Evolutionary conservation across 2,888 invertebrate species (phyloP).

Genomic region (Pachymerium ferrugineum): DNA sequence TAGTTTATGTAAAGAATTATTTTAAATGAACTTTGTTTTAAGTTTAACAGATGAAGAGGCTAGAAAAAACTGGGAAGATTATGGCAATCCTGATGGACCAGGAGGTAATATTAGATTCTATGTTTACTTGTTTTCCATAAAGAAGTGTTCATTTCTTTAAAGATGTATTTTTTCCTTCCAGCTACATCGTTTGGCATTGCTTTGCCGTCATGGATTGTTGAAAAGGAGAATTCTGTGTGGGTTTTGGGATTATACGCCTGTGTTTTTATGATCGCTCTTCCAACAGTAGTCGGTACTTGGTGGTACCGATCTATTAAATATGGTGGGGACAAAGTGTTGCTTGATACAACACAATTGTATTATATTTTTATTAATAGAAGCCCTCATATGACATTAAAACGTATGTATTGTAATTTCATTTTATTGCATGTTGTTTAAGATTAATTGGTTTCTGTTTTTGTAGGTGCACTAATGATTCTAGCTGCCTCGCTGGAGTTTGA

Average conservation of each 20-base stretch:
- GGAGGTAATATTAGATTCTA: too few species aligned
- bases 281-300: constrained; percentile 70
- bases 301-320: constrained; percentile 98
- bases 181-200: constrained; percentile 99
- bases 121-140: too few species aligned
- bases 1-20: neutral
- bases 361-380: constrained; percentile 94
- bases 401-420: constrained; percentile 49
- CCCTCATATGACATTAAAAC: constrained; percentile 87
- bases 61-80: constrained; percentile 95
- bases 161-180: constrained; percentile 41
- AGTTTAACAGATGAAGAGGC: constrained; percentile 91
- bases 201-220: constrained; percentile 98
- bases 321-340: constrained; percentile 88
- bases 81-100: constrained; percentile 99
- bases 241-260: constrained; percentile 86
- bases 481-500: constrained; percentile 96
- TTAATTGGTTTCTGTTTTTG: constrained; percentile 35
- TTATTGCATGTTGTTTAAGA: neutral
- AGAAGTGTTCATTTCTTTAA: neutral
- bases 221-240: constrained; percentile 98
- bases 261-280: constrained; percentile 88
- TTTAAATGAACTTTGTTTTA: neutral
- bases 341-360: constrained; percentile 96
- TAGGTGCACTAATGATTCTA: constrained; percentile 84